Base-by-base conservation (phyloP, 2,113 vertebrate genomes). In the Athene noctua region DNA sequence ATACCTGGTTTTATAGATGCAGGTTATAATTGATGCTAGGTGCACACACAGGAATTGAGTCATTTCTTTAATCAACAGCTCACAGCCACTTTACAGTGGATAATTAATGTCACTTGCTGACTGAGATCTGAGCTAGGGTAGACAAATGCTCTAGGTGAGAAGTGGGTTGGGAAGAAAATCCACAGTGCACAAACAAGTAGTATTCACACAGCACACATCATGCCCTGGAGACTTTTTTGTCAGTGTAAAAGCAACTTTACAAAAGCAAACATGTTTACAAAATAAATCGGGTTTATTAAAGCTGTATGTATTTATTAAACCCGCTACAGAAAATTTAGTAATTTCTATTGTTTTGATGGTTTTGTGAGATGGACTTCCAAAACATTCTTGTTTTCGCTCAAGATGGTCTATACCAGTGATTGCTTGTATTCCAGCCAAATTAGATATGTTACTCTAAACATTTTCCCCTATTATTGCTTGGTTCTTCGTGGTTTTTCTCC, bases 51-150 rank as follows among this genome's bases (percentile, higher is more conserved):
- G 74, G 57, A 89, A 83, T 61, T 38, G 58, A 93, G 75, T 78
- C 11, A 62, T 90, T 77, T 77, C 67, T 91, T 95, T 86, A 94
- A 85, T 92, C 59, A 96, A 86, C 78, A 86, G 80, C 54, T 96
- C 12, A 2, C 61, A 84, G 93, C 52, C 82, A 66, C 57, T 78
- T 90, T 62, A 22, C 32, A 90, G 71, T 44, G n/a, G 67, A 52
- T 96, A 94, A 95, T 96, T 96, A 88, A 78, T 49, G 57, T 54
- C 49, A 51, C 61, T 94, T 91, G 62, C 91, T 91, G 88, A 34
- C 55, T 85, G 94, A 68, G 77, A 92, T 78, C 65, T 83, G 70
- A 94, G 66, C 40, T 47, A 30, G 63, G 52, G 71, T 55, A 91
- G 80, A 57, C 49, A 85, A 91, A 51, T 80, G 71, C 80, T 91